Evolutionary conservation across 2,888 invertebrate species (phyloP).

Genomic region (Meta bourneti): DNA sequence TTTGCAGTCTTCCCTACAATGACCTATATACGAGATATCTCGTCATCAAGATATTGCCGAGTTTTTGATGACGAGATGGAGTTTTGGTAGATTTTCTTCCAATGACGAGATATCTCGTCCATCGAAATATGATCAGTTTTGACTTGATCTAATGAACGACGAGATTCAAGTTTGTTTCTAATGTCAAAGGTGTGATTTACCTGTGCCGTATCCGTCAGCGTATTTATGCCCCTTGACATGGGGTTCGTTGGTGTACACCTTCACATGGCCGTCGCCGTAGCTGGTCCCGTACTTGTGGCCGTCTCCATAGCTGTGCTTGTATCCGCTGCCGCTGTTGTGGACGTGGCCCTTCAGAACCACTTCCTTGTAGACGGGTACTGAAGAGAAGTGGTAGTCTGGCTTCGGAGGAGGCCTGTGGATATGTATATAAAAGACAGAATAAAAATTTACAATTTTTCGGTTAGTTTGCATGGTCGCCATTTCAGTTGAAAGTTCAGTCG

Average conservation of each 20-base stretch:
- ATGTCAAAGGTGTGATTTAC: not conserved
- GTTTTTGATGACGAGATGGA: no score
- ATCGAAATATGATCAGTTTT: no score
- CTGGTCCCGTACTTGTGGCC: slow-evolving; percentile 66
- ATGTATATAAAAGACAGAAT: not conserved
- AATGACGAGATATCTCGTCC: no score
- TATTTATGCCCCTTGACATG: slow-evolving; percentile 56
- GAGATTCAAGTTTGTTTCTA: no score
- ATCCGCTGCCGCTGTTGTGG: not conserved
- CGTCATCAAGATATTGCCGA: no score
- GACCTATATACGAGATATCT: no score
- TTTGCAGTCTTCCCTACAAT: no score
- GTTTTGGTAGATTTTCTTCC: no score
- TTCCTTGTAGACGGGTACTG: slow-evolving; percentile 66
- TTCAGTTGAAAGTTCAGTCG: no score
- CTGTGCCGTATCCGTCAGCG: slow-evolving; percentile 54
- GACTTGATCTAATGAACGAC: no score
- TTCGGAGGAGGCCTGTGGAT: slow-evolving; percentile 12
- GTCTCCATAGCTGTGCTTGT: slow-evolving; percentile 73
- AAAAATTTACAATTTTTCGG: not conserved
- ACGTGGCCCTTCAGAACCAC: slow-evolving; percentile 39
- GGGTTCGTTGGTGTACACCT: slow-evolving; percentile 64
- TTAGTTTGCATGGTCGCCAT: not conserved
- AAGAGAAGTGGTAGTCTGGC: slow-evolving; percentile 54
- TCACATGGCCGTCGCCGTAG: slow-evolving; percentile 66